Evolutionary conservation across 2,888 invertebrate genomes (phyloP).

Genomic region (Saturnia japonica): DNA sequence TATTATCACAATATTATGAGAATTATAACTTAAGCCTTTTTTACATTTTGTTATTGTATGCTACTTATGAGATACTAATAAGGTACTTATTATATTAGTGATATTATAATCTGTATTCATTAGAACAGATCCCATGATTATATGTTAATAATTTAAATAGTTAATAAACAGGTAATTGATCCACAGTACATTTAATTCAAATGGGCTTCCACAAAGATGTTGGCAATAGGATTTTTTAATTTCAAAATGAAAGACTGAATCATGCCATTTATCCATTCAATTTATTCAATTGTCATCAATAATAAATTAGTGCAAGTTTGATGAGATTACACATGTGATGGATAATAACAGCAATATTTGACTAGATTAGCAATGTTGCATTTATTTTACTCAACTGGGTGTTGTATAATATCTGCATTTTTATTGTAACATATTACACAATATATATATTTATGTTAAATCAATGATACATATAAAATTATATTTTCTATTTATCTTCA

Average conservation of each 20-base stretch:
- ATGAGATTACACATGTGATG: constrained; percentile 52
- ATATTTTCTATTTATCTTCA: background rate
- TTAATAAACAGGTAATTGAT: background rate
- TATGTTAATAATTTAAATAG: background rate
- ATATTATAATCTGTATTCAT: no score
- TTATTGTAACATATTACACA: constrained; percentile 28
- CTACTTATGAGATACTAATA: no score
- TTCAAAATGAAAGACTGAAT: constrained; percentile 75
- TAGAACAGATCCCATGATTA: background rate
- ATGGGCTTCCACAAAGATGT: constrained; percentile 47
- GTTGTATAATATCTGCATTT: constrained; percentile 17
- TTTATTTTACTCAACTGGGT: constrained; percentile 45
- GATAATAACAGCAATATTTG: constrained; percentile 58
- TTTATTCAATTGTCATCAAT: constrained; percentile 64
- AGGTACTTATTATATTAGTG: no score
- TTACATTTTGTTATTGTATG: no score
- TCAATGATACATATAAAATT: background rate
- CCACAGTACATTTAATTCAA: constrained; percentile 2
- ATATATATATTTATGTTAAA: constrained; percentile 23
- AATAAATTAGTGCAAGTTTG: constrained; percentile 59
- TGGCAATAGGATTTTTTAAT: constrained; percentile 28
- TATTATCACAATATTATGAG: background rate
- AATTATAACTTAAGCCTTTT: background rate
- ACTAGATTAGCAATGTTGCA: constrained; percentile 66
- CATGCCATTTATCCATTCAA: constrained; percentile 64